Percentiles rank a stretch among this genome's conserved stretches.
phyloP scores from a whole-genome alignment of 2,797 vertebrate genomes.

The Alca torda region DNA sequence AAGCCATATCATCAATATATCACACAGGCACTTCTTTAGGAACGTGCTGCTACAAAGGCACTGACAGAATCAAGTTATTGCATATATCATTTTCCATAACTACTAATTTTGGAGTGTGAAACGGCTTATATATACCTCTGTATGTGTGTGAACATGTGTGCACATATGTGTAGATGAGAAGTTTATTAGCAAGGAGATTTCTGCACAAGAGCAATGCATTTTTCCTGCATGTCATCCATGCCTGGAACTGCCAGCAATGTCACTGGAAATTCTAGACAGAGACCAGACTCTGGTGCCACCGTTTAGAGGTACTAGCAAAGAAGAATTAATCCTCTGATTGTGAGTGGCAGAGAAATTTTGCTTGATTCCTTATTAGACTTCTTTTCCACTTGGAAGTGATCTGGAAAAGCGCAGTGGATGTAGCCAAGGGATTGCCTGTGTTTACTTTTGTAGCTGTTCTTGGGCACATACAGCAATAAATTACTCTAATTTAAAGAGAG shows the following conservation, averaged over 20 bases:
- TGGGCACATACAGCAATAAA: conserved; percentile 33
- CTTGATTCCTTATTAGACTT: not conserved
- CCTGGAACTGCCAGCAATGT: not conserved
- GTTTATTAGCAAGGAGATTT: not conserved
- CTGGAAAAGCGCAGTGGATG: conserved; percentile 15
- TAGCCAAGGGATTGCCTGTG: conserved; percentile 7
- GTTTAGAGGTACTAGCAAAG: not conserved
- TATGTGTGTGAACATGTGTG: not conserved
- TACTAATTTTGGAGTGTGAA: not conserved
- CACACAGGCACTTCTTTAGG: not conserved
- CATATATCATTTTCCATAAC: not conserved
- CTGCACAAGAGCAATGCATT: not conserved
- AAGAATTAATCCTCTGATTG: not conserved
- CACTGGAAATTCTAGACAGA: conserved; percentile 10
- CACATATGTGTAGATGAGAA: not conserved
- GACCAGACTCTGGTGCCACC: not conserved
- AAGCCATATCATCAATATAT: not conserved
- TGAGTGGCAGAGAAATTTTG: not conserved
- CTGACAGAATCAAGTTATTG: not conserved
- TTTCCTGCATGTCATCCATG: not conserved
- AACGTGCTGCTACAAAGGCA: not conserved
- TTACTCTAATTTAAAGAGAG: conserved; percentile 32
- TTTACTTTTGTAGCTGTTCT: conserved; percentile 46
- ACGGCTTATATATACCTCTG: not conserved
- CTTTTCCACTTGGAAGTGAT: conserved; percentile 26